Base-by-base conservation (phyloP, 2,797 vertebrate genomes). In the Manis javanica region DNA sequence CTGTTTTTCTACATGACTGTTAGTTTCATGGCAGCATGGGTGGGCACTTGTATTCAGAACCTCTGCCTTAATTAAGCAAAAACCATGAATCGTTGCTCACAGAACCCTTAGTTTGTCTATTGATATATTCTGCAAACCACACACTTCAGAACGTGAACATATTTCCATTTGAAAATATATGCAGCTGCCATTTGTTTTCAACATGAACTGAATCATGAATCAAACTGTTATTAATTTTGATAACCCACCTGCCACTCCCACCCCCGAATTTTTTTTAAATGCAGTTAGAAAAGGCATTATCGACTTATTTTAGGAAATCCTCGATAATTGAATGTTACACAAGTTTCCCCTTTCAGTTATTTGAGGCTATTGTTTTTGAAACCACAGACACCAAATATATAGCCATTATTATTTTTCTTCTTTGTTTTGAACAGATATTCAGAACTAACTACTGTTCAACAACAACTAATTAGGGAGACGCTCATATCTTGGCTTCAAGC, bases 401-500 rank as follows among this genome's bases (percentile, higher is more conserved):
- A 82, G 59, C 42, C 18, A 21, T 90, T 94, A 61, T 87, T 69
- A 59, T 84, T 91, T 91, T 91, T 95, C 42, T 96, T 87, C 23
- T 96, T 14, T 79, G 84, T 95, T 98, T 98, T 98, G 18, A 98
- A 72, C 98, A 99, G 99, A 97, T 99, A 99, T 49, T 99, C 98
- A 71, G 99, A 98, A 95, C 99, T 99, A 96, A 99, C 98, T 78
- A 98, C 98, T 87, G 98, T 97, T 51, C 99, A 99, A 95, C 99
- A 99, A 96, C 99, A 99, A 96, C 99, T 99, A 66, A 99, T 99
- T 98, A 99, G 99, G 97, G 99, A 99, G 98, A 99, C 99, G 0
- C 98, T 99, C 77, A 98, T 99, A 98, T 99, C 99, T 96, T 99
- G 99, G 99, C 99, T 99, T 57, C 99, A 99, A 98, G 98, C 98